Evolutionary conservation across 1,140 invertebrate genomes (phyloP), one percentile per base, ranked within the genome.

Genomic region (Saccostrea echinata): DNA sequence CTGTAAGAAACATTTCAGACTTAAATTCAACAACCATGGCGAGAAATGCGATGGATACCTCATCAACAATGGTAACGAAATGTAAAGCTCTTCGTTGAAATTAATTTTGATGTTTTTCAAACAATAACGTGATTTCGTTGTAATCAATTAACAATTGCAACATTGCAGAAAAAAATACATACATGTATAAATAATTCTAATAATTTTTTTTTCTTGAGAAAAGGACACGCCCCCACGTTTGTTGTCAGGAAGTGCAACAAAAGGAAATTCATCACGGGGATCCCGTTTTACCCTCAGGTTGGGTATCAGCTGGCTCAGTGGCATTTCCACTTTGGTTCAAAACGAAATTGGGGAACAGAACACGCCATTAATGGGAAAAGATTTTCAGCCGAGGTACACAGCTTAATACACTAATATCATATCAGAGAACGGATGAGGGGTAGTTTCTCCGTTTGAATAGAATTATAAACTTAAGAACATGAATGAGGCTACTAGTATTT

Each of bases 341-440:
- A 90, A 4, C 90, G 93, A 84, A 84, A 92, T 30, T 76, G 90
- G 1, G 95, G 95, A 9, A 94, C 94, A 0, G 95, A 96, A 84
- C 80, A 96, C 94, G 21, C 95, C 94, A 87, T 99, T 3, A 97
- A 99, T 93, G 98, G 98, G 4, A 96, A 97, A 89, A 95, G 96
- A 27, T 99, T 97, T 94, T 97, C 98, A 11, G 98, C 97, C 35
- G 98, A 99, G 96, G 97, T 98, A 94, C 94, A 86, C n/a, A n/a
- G n/a, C n/a, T n/a, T n/a, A n/a, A n/a, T n/a, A n/a, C n/a, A n/a
- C n/a, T n/a, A n/a, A n/a, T n/a, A n/a, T n/a, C n/a, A n/a, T n/a
- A n/a, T n/a, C n/a, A n/a, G n/a, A n/a, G n/a, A n/a, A n/a, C n/a
- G n/a, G n/a, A n/a, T n/a, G n/a, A n/a, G n/a, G n/a, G n/a, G n/a